Evolutionary conservation across 2,797 vertebrate species (phyloP).

Genomic region (Danio albolineatus): DNA sequence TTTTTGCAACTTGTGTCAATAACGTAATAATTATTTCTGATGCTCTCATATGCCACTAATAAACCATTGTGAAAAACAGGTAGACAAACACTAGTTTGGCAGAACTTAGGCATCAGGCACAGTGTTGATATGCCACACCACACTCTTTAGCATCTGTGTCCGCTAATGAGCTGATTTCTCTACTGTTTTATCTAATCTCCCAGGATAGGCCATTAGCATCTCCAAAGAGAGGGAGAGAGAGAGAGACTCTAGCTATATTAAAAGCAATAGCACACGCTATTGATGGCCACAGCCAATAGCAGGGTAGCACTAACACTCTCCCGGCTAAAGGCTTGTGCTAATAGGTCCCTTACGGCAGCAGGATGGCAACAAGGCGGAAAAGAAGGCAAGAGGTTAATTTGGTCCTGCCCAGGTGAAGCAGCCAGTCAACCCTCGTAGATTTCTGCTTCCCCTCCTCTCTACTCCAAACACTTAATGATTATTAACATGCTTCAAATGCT

Average conservation of each 20-base stretch:
- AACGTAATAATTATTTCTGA: too few species aligned
- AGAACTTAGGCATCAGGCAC: constrained; percentile 25
- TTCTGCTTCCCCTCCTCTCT: constrained; percentile 53
- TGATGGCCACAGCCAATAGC: constrained; percentile 61
- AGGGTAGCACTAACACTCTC: constrained; percentile 53
- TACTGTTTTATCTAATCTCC: constrained; percentile 67
- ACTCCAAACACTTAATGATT: constrained; percentile 63
- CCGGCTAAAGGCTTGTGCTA: constrained; percentile 60
- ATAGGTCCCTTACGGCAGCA: constrained; percentile 65
- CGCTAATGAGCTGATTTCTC: constrained; percentile 66
- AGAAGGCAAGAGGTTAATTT: constrained; percentile 65
- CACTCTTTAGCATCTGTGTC: constrained; percentile 64
- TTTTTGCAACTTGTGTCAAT: too few species aligned
- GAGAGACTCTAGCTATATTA: constrained; percentile 44
- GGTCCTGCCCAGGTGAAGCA: constrained; percentile 66
- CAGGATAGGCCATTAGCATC: constrained; percentile 67
- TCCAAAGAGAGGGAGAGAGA: constrained; percentile 56
- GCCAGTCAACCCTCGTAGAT: constrained; percentile 50
- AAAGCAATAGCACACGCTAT: constrained; percentile 47
- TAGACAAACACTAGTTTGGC: constrained; percentile 26
- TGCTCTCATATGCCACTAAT: neutral
- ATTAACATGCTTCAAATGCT: constrained; percentile 68
- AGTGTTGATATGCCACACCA: constrained; percentile 65
- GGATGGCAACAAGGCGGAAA: constrained; percentile 58
- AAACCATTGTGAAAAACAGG: neutral